Percentiles rank a stretch among this genome's conserved stretches.
phyloP scores from a whole-genome alignment of 2,797 vertebrate genomes.

The Sparidentex hasta region DNA sequence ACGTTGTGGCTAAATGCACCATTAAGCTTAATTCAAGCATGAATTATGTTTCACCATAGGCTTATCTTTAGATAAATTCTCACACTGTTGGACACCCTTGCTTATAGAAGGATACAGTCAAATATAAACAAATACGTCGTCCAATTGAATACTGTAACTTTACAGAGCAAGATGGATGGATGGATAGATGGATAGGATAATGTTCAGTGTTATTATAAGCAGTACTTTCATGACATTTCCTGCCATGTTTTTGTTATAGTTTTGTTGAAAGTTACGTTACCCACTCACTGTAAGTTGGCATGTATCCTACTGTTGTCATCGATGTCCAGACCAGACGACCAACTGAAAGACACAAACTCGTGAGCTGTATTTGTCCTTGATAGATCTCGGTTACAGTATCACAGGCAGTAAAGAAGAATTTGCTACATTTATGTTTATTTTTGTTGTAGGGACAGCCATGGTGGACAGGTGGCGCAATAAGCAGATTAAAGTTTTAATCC shows the following conservation, averaged over 20 bases:
- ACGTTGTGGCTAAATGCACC: conserved; percentile 15
- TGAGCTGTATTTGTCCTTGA: background rate
- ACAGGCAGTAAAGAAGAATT: too few species aligned
- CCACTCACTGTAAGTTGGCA: background rate
- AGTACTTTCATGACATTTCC: background rate
- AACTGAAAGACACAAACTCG: too few species aligned
- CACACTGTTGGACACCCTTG: background rate
- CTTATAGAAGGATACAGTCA: conserved; percentile 13
- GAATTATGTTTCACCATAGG: too few species aligned
- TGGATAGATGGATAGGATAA: background rate
- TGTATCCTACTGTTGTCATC: too few species aligned
- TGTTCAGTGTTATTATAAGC: background rate
- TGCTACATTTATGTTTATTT: too few species aligned
- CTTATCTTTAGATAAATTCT: background rate
- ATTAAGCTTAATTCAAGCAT: too few species aligned
- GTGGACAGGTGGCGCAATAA: too few species aligned
- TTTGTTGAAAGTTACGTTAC: background rate
- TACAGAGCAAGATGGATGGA: background rate
- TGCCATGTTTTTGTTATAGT: background rate
- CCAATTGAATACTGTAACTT: background rate
- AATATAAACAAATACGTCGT: conserved; percentile 9
- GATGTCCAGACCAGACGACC: too few species aligned
- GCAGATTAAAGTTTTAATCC: too few species aligned
- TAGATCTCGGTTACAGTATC: too few species aligned
- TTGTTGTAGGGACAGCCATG: too few species aligned